Evolutionary conservation across 2,888 invertebrate genomes (phyloP), one percentile per base, ranked within the genome.

Genomic region (Yponomeuta cagnagella): DNA sequence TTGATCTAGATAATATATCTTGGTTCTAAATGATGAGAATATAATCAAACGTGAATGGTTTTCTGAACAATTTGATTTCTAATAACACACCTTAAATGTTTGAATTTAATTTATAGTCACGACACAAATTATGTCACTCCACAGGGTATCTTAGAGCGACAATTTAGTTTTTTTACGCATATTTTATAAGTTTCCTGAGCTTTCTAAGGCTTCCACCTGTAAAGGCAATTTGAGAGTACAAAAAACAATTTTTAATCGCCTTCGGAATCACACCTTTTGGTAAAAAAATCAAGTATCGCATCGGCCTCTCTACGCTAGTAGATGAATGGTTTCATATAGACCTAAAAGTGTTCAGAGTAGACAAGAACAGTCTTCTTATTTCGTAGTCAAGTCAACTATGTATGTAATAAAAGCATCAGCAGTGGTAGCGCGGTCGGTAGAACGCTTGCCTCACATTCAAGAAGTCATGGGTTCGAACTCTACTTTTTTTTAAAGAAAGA

Each of bases 201-300:
- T 58, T 58, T 58, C 52, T 64, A 64, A 23, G 63, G 30, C 30
- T 64, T 64, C 64, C 23, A 64, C 30, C 30, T 82, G 81, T 79
- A 76, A 75, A 63, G 48, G 80, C 81, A 81, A 85, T 86, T 83
- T 80, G 74, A 80, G 74, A 76, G 75, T 75, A 76, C 74, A 77
- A 84, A 89, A 88, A 86, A 77, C 82, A 76, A 74, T 75, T 75
- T 74, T 80, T 84, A 85, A 89, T 89, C 89, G 81, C 80, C 79
- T 80, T 79, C 77, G 82, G 87, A 86, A 89, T 90, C 90, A 90
- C 90, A 91, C 90, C 88, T 89, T 90, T 86, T 77, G 79, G 82
- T 84, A 91, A 91, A 91, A 90, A 90, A 87, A 78, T 80, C 76
- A 81, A 82, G 33, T 30, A 12, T 31, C 33, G 81, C 81, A 83